Evolutionary conservation across 2,888 invertebrate genomes (phyloP), one percentile per base, ranked within the genome.

Genomic region (Trypoxylon attenuatum): DNA sequence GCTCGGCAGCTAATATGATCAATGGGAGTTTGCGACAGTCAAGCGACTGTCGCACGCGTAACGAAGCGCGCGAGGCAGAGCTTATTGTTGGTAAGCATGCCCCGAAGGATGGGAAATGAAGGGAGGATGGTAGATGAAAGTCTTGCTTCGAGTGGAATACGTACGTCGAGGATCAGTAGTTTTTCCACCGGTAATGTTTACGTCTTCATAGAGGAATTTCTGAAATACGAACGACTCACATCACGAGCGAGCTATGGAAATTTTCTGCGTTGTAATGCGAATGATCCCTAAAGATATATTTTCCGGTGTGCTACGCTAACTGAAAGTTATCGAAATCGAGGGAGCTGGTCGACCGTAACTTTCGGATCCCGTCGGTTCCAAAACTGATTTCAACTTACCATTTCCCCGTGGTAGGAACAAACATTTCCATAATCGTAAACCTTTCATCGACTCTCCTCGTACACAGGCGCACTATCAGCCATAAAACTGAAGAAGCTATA

Each of bases 381-480:
- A 70, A 71, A 70, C 54, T 65, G 51, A 66, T 52, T 66, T 18
- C 69, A 22, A 61, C 57, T 50, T 56, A 53, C 29, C 61, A 45
- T 70, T 76, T 60, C 64, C 62, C 50, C 54, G 23, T 56, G 33
- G 50, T 57, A 59, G 58, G 43, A 59, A 63, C 65, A 63, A 73
- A 52, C 55, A 60, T 73, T 71, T 64, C 55, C 63, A 76, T 68
- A 73, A 71, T 76, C 75, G 66, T 76, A 76, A 76, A 76, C 66
- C 65, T 73, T 64, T 76, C 71, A 71, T 76, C 71, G 71, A 52
- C 43, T 63, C 57, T n/a, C 49, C 56, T 65, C 61, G 53, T 59
- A 63, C 69, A 51, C 54, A 38, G 29, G 53, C 18, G 18, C 23
- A 22, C 56, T 76, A 76, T 76, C 71, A 72, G 65, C 71, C 23